Evolutionary conservation across 2,888 invertebrate genomes (phyloP).

Genomic region (Caenorhabditis macrosperma): DNA sequence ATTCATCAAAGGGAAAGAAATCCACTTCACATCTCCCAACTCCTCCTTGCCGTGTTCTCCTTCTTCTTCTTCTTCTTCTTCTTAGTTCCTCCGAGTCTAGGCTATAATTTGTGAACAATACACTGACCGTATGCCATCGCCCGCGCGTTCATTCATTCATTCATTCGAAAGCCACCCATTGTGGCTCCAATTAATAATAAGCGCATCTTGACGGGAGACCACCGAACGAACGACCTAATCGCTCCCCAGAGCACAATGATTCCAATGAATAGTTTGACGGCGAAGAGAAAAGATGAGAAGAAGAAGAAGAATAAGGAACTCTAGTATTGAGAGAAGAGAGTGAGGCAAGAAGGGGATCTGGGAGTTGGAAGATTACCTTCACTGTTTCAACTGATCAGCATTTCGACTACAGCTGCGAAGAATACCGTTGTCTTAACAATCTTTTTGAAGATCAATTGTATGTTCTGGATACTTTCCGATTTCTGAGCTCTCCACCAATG

Average conservation of each 20-base stretch:
- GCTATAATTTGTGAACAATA: constrained; percentile 8
- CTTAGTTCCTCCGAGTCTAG: not conserved
- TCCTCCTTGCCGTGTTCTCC: too few species aligned
- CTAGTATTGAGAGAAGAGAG: too few species aligned
- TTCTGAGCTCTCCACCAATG: too few species aligned
- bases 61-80: not conserved
- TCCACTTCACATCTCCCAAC: not conserved
- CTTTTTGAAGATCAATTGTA: too few species aligned
- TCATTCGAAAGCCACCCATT: constrained; percentile 2
- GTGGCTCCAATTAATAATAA: constrained; percentile 24
- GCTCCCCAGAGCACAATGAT: constrained; percentile 25
- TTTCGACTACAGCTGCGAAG: too few species aligned
- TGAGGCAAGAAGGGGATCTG: too few species aligned
- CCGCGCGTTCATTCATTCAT: not conserved
- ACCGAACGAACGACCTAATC: constrained; percentile 1
- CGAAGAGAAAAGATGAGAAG: not conserved
- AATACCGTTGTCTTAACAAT: too few species aligned
- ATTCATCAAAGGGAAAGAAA: too few species aligned
- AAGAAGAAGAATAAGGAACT: not conserved
- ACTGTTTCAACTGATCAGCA: too few species aligned
- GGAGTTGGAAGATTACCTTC: too few species aligned
- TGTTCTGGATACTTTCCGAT: too few species aligned
- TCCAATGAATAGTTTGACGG: constrained; percentile 5
- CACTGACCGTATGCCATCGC: constrained; percentile 17
- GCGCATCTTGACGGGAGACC: constrained; percentile 19